Base-by-base conservation (phyloP, 1,140 invertebrate genomes). In the Drosophila dunni region DNA sequence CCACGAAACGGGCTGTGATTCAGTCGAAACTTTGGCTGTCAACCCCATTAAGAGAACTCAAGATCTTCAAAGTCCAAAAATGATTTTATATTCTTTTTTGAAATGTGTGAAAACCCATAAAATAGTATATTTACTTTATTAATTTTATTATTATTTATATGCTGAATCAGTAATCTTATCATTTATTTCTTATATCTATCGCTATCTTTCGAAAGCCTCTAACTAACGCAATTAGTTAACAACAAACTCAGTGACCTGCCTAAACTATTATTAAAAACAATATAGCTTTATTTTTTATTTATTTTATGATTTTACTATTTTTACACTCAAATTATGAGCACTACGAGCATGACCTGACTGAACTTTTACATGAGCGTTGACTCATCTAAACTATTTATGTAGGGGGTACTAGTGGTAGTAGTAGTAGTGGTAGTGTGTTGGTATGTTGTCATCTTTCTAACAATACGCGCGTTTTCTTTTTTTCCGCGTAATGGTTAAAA, bases 1-100 rank as follows among this genome's bases (percentile, higher is more conserved):
- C 40, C 38, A 54, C 17, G 70, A 73, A 54, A 13, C 17, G 13
- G 15, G 13, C 5, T 20, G 50, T 73, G 70, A 73, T 46, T 73
- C 70, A 73, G 54, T 46, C 24, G 7, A 42, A 15, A 17, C 38
- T 17, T 38, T 11, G n/a, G 58, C 46, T 45, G 48, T 50, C 58
- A 45, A 63, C 15, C 33, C 46, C 29, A 51, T 38, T 38, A 24
- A 54, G 40, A 36, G 45, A 13, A 54, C 34, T 36, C 2, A 5
- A 53, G 4, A 13, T 33, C 5, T 33, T 13, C 24, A n/a, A 4
- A 4, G n/a, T 20, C 3, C 6, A 33, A 50, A 11, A 24, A 50
- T 2, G 2, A 13, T 42, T 13, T 29, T 29, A 29, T 29, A 5
- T 29, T 3, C 6, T 29, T 5, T 29, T n/a, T n/a, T n/a, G n/a